phyloP scores from a whole-genome alignment of 2,797 vertebrate genomes.

The Garrulus glandarius region DNA sequence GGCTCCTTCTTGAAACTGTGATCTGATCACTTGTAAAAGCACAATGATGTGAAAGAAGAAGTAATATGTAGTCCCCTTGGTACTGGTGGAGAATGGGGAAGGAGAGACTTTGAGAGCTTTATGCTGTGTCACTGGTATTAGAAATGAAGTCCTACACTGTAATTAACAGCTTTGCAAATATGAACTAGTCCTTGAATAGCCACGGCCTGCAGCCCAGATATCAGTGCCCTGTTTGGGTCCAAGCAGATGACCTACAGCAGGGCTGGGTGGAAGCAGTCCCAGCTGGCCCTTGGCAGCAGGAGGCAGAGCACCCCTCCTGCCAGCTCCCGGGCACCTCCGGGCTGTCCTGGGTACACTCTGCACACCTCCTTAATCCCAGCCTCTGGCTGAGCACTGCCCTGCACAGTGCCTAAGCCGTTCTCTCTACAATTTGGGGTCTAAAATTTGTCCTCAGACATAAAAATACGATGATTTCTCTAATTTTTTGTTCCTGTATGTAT shows the following conservation, averaged over 20 bases:
- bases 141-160: conserved; percentile 36
- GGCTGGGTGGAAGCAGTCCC: not conserved
- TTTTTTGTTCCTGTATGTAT: not conserved
- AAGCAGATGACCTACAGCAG: not conserved
- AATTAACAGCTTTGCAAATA: conserved; percentile 62
- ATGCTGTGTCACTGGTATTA: conserved; percentile 44
- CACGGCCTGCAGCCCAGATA: not conserved
- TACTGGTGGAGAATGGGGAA: not conserved
- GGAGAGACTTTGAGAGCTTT: not conserved
- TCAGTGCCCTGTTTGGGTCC: not conserved
- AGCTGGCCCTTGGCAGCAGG: not conserved
- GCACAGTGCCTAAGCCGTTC: not conserved
- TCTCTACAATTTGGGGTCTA: not conserved
- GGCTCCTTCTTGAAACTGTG: not conserved
- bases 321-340: not conserved
- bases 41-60: not conserved
- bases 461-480: not conserved
- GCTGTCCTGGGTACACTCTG: not conserved
- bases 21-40: not conserved
- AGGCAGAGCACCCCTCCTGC: not conserved
- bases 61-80: not conserved
- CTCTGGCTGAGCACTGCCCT: not conserved
- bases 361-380: not conserved
- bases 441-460: not conserved
- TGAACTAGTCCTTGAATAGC: conserved; percentile 39